Conservation (phyloP, 2,113 vertebrate genomes). For the Catharus bicknelli region DNA sequence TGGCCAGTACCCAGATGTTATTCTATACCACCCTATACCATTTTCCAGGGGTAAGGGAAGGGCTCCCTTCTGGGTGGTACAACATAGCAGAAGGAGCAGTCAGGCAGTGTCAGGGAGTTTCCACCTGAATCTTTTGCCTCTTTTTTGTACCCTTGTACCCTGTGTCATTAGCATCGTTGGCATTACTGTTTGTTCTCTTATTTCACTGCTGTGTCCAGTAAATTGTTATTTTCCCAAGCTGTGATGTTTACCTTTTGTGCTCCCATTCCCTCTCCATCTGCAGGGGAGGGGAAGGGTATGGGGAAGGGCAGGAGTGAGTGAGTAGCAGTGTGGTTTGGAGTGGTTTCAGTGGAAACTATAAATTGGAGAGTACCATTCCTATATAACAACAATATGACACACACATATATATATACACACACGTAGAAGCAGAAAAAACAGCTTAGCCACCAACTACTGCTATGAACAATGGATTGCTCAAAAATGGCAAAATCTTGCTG, state of each 20-base stretch:
- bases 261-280: neutral
- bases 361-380: neutral
- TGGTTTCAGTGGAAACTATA: neutral
- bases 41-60: neutral
- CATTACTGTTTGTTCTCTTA: neutral
- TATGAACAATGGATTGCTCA: neutral
- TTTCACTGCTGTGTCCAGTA: neutral
- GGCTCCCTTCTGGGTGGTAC: neutral
- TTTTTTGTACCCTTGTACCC: neutral
- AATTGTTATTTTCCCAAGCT: neutral
- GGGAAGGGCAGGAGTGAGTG: neutral
- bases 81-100: neutral
- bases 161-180: neutral
- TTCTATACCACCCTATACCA: neutral
- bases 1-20: rapidly evolving
- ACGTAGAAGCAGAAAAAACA: neutral
- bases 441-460: neutral
- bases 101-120: rapidly evolving
- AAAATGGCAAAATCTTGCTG: neutral
- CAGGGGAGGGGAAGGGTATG: neutral
- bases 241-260: neutral
- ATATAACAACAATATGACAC: neutral
- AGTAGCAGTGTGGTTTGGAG: neutral
- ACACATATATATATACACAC: neutral
- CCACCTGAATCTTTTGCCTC: rapidly evolving